Evolutionary conservation across 2,797 vertebrate species (phyloP), one percentile per base, ranked within the genome.

Genomic region (Parambassis ranga): DNA sequence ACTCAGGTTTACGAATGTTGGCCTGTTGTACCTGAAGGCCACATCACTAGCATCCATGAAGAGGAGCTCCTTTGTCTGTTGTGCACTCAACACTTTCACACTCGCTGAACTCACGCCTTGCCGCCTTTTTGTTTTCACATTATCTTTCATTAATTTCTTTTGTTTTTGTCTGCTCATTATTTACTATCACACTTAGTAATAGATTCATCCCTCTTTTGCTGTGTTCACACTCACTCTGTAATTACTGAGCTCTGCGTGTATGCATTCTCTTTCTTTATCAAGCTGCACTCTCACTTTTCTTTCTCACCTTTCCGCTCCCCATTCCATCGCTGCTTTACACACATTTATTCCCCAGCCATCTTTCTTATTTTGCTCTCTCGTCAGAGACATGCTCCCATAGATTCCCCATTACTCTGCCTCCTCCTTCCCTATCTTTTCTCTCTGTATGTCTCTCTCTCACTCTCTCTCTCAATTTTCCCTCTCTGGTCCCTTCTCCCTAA

Each of bases 71-170:
- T 4, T 61, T 68, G 64, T 36, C 42, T 51, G 18, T 46, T 65
- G 42, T 33, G 35, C 38, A 60, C 53, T 64, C 68, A 82, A 41
- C 58, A 47, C 7, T 67, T 65, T 77, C 14, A 66, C 68, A 75
- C 48, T 23, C 51, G 23, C 56, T 51, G 27, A 61, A 53, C 49
- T 64, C 43, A 57, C 52, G 60, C 65, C 33, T 38, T 50, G 20
- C 10, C 49, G 19, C 58, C n/a, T 46, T 71, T 78, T 77, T 65
- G 39, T 67, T 84, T 74, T n/a, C 81, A 81, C 62, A 69, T 77
- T 75, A 76, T 53, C 62, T 77, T 75, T 69, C 63, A 78, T 87
- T 84, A 72, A 81, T 81, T 77, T 63, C 49, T 66, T 77, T 79
- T 72, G 72, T 73, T 79, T 73, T 44, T 59, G 36, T 56, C 28